A percentile compares a stretch with the other conserved stretches of the same genome.
Conservation (phyloP, 2,888 invertebrate genomes). For the Chymomyza amoena region DNA sequence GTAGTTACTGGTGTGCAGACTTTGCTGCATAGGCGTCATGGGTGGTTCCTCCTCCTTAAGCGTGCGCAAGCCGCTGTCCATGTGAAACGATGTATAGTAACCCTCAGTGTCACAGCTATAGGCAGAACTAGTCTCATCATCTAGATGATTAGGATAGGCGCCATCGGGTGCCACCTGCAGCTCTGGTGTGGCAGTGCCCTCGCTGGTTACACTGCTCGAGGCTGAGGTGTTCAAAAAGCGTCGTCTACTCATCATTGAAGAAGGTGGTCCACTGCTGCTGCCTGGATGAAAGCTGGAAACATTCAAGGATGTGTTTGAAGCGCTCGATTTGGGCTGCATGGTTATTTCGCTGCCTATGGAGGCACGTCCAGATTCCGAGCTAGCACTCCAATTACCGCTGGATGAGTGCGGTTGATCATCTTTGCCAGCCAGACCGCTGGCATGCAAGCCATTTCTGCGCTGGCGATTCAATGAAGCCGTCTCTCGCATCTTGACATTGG, state of each 20-base stretch:
- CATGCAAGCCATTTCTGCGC: conserved; percentile 81
- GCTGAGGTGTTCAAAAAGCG: conserved; percentile 87
- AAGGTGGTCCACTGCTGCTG: conserved; percentile 82
- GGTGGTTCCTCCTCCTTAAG: conserved; percentile 87
- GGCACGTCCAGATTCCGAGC: conserved; percentile 92
- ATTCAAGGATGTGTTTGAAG: conserved; percentile 86
- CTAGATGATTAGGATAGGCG: conserved; percentile 80
- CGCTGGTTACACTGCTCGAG: conserved; percentile 91
- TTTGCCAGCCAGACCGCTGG: conserved; percentile 78
- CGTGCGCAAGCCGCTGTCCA: conserved; percentile 95
- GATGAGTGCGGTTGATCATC: conserved; percentile 93
- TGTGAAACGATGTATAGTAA: conserved; percentile 98
- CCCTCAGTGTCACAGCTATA: conserved; percentile 98
- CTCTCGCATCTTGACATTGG: conserved; percentile 86
- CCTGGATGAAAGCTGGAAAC: conserved; percentile 79
- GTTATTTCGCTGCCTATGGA: conserved; percentile 91
- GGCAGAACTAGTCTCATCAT: conserved; percentile 93
- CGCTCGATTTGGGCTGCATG: conserved; percentile 85
- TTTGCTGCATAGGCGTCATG: conserved; percentile 86
- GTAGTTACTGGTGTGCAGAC: conserved; percentile 82
- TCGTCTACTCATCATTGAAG: conserved; percentile 84
- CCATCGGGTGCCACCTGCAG: conserved; percentile 85
- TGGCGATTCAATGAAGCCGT: conserved; percentile 86
- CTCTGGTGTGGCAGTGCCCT: conserved; percentile 91
- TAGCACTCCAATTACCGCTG: conserved; percentile 96